Percentiles rank a stretch among this genome's conserved stretches.
Evolutionary conservation across 2,888 invertebrate genomes (phyloP).

Genomic region (Ptychoptera albimana): DNA sequence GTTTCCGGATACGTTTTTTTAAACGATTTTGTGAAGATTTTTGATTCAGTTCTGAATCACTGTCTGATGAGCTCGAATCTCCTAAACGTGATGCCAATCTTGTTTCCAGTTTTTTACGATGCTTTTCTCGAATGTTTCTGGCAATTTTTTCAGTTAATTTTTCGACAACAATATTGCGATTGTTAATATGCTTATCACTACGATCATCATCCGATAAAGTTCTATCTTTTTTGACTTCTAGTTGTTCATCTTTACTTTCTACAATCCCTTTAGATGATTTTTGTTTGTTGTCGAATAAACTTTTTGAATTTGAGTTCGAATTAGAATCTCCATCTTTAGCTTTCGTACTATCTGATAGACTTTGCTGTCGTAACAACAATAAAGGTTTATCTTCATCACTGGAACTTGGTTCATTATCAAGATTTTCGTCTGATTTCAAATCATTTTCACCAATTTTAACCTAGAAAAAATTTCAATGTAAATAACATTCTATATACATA

Average conservation of each 20-base stretch:
- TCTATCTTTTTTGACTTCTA: constrained; percentile 12
- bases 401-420: constrained; percentile 7
- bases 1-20: constrained; percentile 17
- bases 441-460: too few relatives aligned
- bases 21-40: constrained; percentile 12
- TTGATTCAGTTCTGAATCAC: constrained; percentile 22
- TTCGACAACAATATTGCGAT: constrained; percentile 11
- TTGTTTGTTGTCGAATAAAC: too few relatives aligned
- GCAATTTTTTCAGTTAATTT: constrained; percentile 32
- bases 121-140: constrained; percentile 30
- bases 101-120: constrained; percentile 22
- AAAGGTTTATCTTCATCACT: constrained; percentile 21
- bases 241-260: constrained; percentile 21
- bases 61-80: constrained; percentile 34
- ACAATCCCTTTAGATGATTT: too few relatives aligned
- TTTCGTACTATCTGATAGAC: background rate
- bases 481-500: too few relatives aligned
- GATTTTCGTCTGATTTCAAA: background rate
- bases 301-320: too few relatives aligned
- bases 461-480: too few relatives aligned
- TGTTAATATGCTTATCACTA: constrained; percentile 12
- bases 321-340: too few relatives aligned
- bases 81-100: constrained; percentile 23
- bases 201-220: constrained; percentile 15
- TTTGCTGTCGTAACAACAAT: constrained; percentile 10